Conservation (phyloP, 1,140 invertebrate genomes). For the Diplogasteroides magnus region DNA sequence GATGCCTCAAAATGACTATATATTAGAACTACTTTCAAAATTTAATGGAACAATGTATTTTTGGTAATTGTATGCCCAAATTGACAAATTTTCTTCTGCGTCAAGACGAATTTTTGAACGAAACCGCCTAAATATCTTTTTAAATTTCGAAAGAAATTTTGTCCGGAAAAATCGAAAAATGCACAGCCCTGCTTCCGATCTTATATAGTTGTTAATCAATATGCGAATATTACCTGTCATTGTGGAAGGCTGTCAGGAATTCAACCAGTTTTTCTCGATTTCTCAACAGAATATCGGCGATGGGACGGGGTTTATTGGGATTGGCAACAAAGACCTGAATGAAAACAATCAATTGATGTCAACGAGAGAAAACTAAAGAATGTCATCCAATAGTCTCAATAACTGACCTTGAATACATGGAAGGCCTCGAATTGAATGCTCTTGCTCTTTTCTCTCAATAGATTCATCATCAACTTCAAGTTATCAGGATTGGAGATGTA, state of each 20-base stretch:
- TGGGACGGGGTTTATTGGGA: slow-evolving; percentile 98
- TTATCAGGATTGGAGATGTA: slow-evolving; percentile 99
- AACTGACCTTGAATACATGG: slow-evolving; percentile 98
- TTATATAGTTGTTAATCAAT: too few relatives aligned
- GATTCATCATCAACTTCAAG: slow-evolving; percentile 99
- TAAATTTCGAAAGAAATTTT: too few relatives aligned
- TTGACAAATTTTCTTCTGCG: too few relatives aligned
- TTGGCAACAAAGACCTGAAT: slow-evolving; percentile 98
- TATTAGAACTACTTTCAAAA: too few relatives aligned
- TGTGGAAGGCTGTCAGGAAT: not conserved
- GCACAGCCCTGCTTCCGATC: too few relatives aligned
- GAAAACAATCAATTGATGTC: slow-evolving; percentile 28
- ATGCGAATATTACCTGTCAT: not conserved
- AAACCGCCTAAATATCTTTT: too few relatives aligned
- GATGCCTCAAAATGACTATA: too few relatives aligned
- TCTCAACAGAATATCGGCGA: slow-evolving; percentile 90
- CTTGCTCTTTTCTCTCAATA: slow-evolving; percentile 96
- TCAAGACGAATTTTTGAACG: too few relatives aligned
- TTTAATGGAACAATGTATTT: too few relatives aligned
- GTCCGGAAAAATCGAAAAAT: too few relatives aligned
- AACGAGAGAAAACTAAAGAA: not conserved
- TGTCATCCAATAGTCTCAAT: too few relatives aligned
- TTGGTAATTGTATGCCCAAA: too few relatives aligned
- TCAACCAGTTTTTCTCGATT: slow-evolving; percentile 96
- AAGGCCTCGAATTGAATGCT: slow-evolving; percentile 99